These are phyloP conservation scores for Periphyllus acericola DNA, from an alignment of 2,888 invertebrate genomes.

Conservation along the genomic window DNA sequence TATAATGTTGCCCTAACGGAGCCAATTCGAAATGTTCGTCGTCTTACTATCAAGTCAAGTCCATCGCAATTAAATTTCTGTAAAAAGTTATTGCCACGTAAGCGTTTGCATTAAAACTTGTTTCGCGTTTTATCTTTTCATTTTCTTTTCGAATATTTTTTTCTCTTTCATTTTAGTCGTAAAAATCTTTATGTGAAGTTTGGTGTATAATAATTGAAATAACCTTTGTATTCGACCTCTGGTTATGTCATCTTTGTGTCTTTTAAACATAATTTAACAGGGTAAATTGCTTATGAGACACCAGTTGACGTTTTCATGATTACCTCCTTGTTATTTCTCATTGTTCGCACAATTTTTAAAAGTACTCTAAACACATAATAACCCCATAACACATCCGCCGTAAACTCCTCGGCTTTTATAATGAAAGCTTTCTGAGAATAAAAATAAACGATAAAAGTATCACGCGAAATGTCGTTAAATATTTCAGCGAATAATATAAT, in stretches of 20 bases:
- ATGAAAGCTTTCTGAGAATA: constrained; percentile 2
- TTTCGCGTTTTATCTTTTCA: constrained; percentile 32
- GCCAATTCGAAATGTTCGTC: constrained; percentile 32
- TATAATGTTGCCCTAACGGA: constrained; percentile 9
- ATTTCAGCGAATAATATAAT: neutral
- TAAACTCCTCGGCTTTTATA: constrained; percentile 7
- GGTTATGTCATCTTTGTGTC: constrained; percentile 40
- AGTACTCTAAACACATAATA: constrained; percentile 26
- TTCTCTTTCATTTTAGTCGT: neutral
- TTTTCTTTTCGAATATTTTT: neutral
- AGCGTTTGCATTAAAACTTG: constrained; percentile 26
- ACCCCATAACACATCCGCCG: neutral
- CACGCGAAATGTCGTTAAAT: neutral
- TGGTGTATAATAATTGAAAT: constrained; percentile 50
- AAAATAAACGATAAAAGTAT: neutral
- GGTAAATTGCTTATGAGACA: constrained; percentile 36
- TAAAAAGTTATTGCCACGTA: constrained; percentile 33
- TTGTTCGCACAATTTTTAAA: constrained; percentile 17
- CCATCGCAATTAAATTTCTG: constrained; percentile 33
- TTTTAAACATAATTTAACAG: constrained; percentile 41
- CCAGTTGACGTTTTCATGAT: constrained; percentile 45
- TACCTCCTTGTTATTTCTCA: constrained; percentile 30
- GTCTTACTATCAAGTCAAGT: constrained; percentile 33
- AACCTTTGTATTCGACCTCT: constrained; percentile 40
- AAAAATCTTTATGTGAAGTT: constrained; percentile 48